Evolutionary conservation across 2,888 invertebrate genomes (phyloP), one percentile per base, ranked within the genome.

Genomic region (Tryphoninae sp.): DNA sequence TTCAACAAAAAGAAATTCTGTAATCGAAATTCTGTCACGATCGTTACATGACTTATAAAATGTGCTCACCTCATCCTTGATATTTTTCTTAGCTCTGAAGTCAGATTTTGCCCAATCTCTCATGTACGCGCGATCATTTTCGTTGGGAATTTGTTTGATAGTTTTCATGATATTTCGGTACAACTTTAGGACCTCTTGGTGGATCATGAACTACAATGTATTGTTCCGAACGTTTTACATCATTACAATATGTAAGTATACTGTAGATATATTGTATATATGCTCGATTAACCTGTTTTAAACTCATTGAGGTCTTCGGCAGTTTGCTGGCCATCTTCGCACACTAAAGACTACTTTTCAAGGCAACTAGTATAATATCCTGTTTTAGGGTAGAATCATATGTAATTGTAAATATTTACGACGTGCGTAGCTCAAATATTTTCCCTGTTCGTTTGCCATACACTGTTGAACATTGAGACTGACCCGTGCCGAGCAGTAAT

Each of bases 121-220:
- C 22, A 97, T 91, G 86, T 97, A 96, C 1, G 92, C 87, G 80
- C 94, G 93, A 71, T 95, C 95, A 1, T 89, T 91, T 85, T 93
- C 92, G 89, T 96, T 95, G 0, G 95, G 94, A 8, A 97, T 94
- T 87, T 94, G 92, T 75, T 93, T 94, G 67, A 96, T 93, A 7
- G 95, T 93, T 69, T 95, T 94, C 85, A 96, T 94, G 81, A 97
- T 95, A 83, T 95, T 94, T 84, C 96, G 93, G 88, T 97, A 97
- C 0, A 97, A 91, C 87, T 95, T 95, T 22, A 97, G 90, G 0
- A 97, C 97, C 92, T 97, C 95, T 92, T 96, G 95, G 11, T 96
- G 94, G 42, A 96, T 91, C 91, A 97, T 94, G 91, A 97, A 97
- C 97, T 97, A 91, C 33, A 94, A 94, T 40, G 67, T 77, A 84